Evolutionary conservation across 2,113 vertebrate genomes (phyloP).

Genomic region (Dipodomys stephensi): DNA sequence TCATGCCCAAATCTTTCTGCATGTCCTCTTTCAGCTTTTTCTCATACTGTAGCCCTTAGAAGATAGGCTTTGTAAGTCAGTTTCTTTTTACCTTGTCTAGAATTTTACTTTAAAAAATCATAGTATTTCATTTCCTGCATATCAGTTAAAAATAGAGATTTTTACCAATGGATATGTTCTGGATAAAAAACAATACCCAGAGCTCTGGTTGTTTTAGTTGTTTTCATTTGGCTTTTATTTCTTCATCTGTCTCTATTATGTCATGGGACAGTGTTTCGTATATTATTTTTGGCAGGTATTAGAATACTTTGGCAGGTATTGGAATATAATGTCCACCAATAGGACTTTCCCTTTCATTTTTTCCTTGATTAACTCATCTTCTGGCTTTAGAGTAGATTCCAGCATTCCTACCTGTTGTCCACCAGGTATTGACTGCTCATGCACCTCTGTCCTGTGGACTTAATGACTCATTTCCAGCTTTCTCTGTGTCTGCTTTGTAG

Average conservation of each 20-base stretch:
- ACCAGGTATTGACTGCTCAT: neutral
- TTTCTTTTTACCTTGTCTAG: neutral
- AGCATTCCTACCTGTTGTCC: neutral
- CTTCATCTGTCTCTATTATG: neutral
- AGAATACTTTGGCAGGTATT: neutral
- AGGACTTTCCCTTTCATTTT: neutral
- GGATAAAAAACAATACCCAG: neutral
- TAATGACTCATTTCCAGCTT: neutral
- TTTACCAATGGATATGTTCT: neutral
- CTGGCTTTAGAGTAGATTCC: neutral
- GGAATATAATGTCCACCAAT: neutral
- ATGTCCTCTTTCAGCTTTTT: neutral
- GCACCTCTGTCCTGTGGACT: neutral
- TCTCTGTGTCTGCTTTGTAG: neutral
- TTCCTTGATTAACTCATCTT: neutral
- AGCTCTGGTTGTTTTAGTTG: neutral
- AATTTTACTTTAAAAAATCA: neutral
- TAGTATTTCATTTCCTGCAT: neutral
- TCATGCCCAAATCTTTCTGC: neutral
- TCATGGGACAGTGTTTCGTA: neutral
- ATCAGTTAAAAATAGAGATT: neutral
- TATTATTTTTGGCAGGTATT: neutral
- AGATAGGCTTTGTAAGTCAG: neutral
- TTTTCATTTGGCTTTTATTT: conserved; percentile 10
- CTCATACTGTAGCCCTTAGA: neutral